phyloP scores from a whole-genome alignment of 2,113 vertebrate species.

The Corapipo altera region DNA sequence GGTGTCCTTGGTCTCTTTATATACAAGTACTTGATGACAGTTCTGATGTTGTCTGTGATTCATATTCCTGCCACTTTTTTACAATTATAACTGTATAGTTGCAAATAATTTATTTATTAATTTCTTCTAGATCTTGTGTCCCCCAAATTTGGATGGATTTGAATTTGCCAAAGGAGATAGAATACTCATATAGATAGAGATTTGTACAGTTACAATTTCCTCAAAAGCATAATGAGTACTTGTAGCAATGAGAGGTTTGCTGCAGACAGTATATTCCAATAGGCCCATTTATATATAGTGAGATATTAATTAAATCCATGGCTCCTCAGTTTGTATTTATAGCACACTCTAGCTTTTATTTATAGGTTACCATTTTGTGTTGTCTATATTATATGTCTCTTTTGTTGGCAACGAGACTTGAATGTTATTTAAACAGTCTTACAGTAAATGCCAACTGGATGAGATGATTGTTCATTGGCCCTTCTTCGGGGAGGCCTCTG shows the following conservation, averaged over 20 bases:
- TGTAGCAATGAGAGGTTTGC: background rate
- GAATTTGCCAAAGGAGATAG: conserved; percentile 8
- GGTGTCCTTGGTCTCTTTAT: background rate
- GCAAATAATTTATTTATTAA: background rate
- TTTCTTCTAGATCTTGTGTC: background rate
- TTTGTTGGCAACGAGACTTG: background rate
- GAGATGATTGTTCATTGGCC: background rate
- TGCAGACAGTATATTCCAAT: background rate
- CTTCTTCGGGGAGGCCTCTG: background rate
- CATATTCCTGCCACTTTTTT: background rate
- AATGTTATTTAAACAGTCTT: conserved; percentile 19
- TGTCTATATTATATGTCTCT: conserved; percentile 43
- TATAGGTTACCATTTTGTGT: conserved; percentile 42
- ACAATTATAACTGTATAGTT: background rate
- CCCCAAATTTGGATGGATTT: conserved; percentile 5
- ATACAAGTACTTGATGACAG: background rate
- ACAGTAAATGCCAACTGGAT: conserved; percentile 22
- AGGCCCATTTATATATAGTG: background rate
- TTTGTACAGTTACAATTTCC: background rate
- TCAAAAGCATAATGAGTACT: background rate
- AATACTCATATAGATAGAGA: background rate
- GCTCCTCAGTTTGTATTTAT: conserved; percentile 42
- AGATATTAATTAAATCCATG: conserved; percentile 6
- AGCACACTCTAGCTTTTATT: conserved; percentile 31
- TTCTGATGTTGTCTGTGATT: background rate